Percentiles rank a stretch among this genome's conserved stretches.
These are phyloP conservation scores for Bucco capensis DNA, from an alignment of 2,113 vertebrate species.

Conservation along the genomic window DNA sequence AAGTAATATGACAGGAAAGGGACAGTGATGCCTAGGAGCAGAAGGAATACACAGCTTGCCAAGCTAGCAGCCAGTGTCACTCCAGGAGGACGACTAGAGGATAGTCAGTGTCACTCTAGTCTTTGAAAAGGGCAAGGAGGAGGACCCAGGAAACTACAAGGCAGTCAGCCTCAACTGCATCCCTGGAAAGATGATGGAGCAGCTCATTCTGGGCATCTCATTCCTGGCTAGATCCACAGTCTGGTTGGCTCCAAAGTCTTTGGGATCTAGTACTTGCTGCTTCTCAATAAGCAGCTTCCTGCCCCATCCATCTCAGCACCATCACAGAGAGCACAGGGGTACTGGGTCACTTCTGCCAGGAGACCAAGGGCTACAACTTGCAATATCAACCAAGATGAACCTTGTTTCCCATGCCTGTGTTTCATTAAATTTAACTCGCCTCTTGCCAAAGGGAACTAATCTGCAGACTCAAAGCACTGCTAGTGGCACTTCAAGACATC, in stretches of 20 bases:
- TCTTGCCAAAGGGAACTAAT: background rate
- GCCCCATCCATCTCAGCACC: background rate
- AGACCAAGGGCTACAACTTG: background rate
- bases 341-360: background rate
- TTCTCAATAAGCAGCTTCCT: too few species aligned
- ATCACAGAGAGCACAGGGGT: background rate
- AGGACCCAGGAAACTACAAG: too few species aligned
- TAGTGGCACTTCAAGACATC: background rate
- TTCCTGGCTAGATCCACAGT: background rate
- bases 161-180: too few species aligned
- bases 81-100: too few species aligned
- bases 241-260: accelerated
- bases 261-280: background rate
- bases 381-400: background rate
- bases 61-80: background rate
- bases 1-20: background rate
- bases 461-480: background rate
- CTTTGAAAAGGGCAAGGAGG: too few species aligned
- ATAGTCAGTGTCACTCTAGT: too few species aligned
- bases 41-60: background rate
- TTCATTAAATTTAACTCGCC: background rate
- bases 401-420: accelerated
- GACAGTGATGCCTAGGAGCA: background rate
- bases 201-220: too few species aligned
- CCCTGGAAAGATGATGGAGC: too few species aligned